Conservation (phyloP, 2,797 vertebrate species). For the Nannoperca australis region DNA sequence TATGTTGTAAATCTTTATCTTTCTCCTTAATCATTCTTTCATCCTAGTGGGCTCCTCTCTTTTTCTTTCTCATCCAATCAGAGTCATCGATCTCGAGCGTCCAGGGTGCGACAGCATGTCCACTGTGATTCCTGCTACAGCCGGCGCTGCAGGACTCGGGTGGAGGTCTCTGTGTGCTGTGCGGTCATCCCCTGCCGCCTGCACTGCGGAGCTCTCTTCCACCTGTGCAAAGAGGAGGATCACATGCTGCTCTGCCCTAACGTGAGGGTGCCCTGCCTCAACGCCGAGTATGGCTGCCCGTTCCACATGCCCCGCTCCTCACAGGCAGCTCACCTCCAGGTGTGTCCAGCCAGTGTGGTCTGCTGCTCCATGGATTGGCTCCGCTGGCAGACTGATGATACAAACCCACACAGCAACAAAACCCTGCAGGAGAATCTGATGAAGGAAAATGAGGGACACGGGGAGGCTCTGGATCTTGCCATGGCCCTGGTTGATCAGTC, state of each 20-base stretch:
- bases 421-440: slow-evolving; percentile 66
- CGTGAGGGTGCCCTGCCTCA: slow-evolving; percentile 93
- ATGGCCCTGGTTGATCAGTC: slow-evolving; percentile 92
- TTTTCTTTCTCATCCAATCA: slow-evolving; percentile 28
- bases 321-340: slow-evolving; percentile 89
- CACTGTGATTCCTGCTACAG: slow-evolving; percentile 94
- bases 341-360: slow-evolving; percentile 94
- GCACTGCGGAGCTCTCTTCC: slow-evolving; percentile 93
- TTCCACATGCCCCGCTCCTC: slow-evolving; percentile 90
- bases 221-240: slow-evolving; percentile 96
- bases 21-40: neutral
- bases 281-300: slow-evolving; percentile 91
- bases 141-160: slow-evolving; percentile 85
- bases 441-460: slow-evolving; percentile 41
- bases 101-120: slow-evolving; percentile 80
- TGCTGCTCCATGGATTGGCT: slow-evolving; percentile 98
- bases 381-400: slow-evolving; percentile 91
- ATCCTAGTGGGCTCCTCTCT: neutral
- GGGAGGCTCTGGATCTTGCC: slow-evolving; percentile 81
- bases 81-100: slow-evolving; percentile 60
- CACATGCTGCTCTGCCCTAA: slow-evolving; percentile 93
- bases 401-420: slow-evolving; percentile 66
- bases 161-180: slow-evolving; percentile 87
- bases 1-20: neutral
- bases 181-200: slow-evolving; percentile 90